phyloP scores from a whole-genome alignment of 2,888 invertebrate species.

The Blera fallax region DNA sequence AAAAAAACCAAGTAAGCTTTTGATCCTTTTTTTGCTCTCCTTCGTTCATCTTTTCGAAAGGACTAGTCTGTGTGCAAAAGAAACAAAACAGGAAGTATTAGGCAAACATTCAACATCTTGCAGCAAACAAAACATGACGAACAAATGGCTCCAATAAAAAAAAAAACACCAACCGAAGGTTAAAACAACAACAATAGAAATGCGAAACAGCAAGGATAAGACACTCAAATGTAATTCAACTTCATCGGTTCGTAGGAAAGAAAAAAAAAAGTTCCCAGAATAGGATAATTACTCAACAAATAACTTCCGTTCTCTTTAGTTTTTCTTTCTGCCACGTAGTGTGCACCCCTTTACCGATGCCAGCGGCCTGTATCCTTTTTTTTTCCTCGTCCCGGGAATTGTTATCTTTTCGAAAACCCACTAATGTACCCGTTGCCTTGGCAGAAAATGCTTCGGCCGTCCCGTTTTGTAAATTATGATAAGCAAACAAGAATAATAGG shows the following conservation, averaged over 20 bases:
- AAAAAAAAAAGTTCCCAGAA: conserved; percentile 20
- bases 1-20: conserved; percentile 43
- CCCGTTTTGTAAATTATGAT: conserved; percentile 55
- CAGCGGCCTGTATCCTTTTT: background rate
- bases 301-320: conserved; percentile 53
- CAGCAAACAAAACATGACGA: conserved; percentile 59
- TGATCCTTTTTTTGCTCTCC: conserved; percentile 44
- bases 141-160: conserved; percentile 46
- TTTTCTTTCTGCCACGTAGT: conserved; percentile 32
- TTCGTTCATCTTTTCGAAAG: conserved; percentile 18
- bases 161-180: conserved; percentile 18
- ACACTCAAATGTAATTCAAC: conserved; percentile 48
- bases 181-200: conserved; percentile 33
- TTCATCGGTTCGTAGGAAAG: conserved; percentile 28
- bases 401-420: conserved; percentile 26
- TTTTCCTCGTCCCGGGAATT: background rate
- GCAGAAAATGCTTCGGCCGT: background rate
- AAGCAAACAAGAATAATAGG: conserved; percentile 51
- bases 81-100: conserved; percentile 29
- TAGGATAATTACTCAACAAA: conserved; percentile 69
- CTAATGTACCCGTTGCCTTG: background rate
- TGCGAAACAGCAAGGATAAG: background rate
- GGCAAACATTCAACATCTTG: conserved; percentile 62
- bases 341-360: background rate
- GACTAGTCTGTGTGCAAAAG: background rate